phyloP scores from a whole-genome alignment of 2,113 vertebrate genomes.

The Xiphophorus maculatus region DNA sequence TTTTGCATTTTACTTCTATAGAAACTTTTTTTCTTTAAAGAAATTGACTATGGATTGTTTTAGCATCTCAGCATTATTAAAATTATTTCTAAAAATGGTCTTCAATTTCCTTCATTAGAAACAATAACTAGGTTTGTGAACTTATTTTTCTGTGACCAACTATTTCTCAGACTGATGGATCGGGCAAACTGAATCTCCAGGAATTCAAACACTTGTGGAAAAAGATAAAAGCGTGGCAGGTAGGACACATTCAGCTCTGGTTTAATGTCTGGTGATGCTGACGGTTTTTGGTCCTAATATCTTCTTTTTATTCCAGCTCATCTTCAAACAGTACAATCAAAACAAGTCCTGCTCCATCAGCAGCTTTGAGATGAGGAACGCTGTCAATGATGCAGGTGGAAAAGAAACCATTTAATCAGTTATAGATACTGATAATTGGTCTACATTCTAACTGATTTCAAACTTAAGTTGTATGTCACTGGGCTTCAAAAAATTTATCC shows the following conservation, averaged over 20 bases:
- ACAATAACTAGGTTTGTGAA: neutral
- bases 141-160: constrained; percentile 37
- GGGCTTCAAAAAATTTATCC: neutral
- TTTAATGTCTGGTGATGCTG: neutral
- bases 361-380: constrained; percentile 97
- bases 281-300: neutral
- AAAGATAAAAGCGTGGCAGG: constrained; percentile 98
- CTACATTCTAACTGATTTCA: neutral
- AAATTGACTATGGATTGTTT: too few relatives aligned
- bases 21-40: too few relatives aligned
- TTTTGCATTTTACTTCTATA: too few relatives aligned
- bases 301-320: constrained; percentile 78
- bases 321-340: constrained; percentile 87
- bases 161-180: constrained; percentile 90
- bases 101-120: neutral
- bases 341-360: constrained; percentile 89
- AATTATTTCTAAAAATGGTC: too few relatives aligned
- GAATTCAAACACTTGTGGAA: constrained; percentile 97
- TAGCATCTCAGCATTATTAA: too few relatives aligned
- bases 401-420: neutral
- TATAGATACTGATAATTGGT: neutral
- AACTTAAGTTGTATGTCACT: neutral
- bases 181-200: constrained; percentile 91
- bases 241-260: constrained; percentile 37
- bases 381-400: constrained; percentile 92